Base-by-base conservation (phyloP, 2,888 invertebrate species). In the Zhuqinia jingwanae region DNA sequence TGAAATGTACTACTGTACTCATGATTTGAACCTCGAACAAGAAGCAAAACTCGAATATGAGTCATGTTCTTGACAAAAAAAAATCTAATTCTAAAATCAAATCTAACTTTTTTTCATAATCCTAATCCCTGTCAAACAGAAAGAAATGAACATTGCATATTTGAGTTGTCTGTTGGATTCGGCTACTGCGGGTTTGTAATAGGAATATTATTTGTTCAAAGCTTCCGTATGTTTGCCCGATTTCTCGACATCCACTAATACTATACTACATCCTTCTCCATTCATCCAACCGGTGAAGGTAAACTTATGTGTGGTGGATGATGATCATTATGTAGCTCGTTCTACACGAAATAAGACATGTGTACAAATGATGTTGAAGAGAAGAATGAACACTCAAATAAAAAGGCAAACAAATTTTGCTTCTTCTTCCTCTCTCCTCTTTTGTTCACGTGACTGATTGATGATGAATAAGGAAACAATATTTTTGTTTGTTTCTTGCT, bases 401-500 rank as follows among this genome's bases (percentile, higher is more conserved):
- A 58, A 76, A 58, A 76, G 58, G 56, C n/a, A 58, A 76, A 76
- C 56, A 76, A 75, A 76, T 36, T 58, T 56, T 58, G 13, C 58
- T 42, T 42, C 22, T 56, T 13, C 56, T 22, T 15, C 30, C 17
- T 1, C n/a, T 42, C n/a, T 56, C 30, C 6, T 56, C 17, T 56
- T 56, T 42, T 58, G 25, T 76, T 58, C 56, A 76, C 56, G 56
- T 76, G 76, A 76, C 76, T 76, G 76, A 76, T 76, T 76, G 76
- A 76, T 76, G 76, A 76, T 76, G 76, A 76, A 76, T 76, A 76
- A 58, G 76, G 42, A 76, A 76, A 58, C 76, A 76, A 56, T 76
- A 76, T 76, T 58, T 58, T 36, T 58, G 58, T 76, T 42, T 56
- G 20, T 17, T 53, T 6, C 50, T 50, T n/a, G n/a, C 2, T 56